Base-by-base conservation (phyloP, 2,888 invertebrate genomes). In the Carterocephalus palaemon region DNA sequence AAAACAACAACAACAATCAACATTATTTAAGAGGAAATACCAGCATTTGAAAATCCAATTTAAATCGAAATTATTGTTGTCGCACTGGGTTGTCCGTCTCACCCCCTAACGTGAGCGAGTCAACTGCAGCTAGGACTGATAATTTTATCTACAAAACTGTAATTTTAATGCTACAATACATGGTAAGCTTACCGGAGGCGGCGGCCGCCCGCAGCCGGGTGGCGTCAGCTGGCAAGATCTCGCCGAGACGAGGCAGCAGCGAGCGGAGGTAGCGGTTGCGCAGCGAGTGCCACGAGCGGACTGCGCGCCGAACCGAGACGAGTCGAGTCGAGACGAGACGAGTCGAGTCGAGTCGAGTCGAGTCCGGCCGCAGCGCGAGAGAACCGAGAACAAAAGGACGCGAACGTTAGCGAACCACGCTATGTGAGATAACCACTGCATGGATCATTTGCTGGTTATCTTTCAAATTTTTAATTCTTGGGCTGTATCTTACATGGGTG, bases 221-320 rank as follows among this genome's bases (percentile, higher is more conserved):
- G 67, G 3, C 77, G 55, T 29, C 75, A 60, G 20, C 58, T 32
- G 43, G 56, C 48, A 81, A 60, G 19, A 79, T 66, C 15, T 45
- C 12, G 6, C 54, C 60, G 15, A 87, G 75, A 17, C 62, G 6
- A 7, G 79, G 82, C 57, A 86, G 70, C 46, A 87, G 62, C 64
- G 75, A 68, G 47, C 84, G 80, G 53, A 86, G 69, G 71, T 82
- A 87, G 32, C 86, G 72, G 64, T 82, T 85, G 8, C 84, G 75
- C 19, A 87, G 69, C 13, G 86, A 86, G 52, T 86, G 86, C 82
- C 81, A 87, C 45, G 82, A 58, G 1, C 86, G 74, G 12, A 5
- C 77, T 77, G 67, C 33, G 20, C 24, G 22, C 19, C 19, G 31
- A 8, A 17, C 7, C 9, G n/a, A 20, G 8, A 10, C 7, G 5